Conservation (phyloP, 2,797 vertebrate species). For the Onychomys leucogaster region DNA sequence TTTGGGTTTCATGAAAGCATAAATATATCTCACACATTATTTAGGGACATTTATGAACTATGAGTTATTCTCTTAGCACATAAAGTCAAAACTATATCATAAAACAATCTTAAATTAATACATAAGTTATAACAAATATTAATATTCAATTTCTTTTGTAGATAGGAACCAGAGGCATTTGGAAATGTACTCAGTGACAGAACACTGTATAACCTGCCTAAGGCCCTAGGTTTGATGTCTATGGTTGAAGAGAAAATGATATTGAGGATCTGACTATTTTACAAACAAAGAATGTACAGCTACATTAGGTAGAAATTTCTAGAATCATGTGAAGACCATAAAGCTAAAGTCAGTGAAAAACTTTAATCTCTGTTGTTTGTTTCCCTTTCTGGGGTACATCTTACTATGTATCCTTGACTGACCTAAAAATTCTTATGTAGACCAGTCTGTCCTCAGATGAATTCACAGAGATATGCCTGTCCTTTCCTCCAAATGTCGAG, state of each 20-base stretch:
- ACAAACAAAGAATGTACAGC: neutral
- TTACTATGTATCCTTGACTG: neutral
- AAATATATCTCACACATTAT: constrained; percentile 55
- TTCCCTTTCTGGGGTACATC: neutral
- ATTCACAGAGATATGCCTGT: neutral
- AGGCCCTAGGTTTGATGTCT: neutral
- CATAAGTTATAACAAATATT: constrained; percentile 38
- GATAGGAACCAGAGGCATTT: neutral
- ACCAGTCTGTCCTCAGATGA: neutral
- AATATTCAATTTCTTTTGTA: constrained; percentile 49
- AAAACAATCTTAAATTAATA: constrained; percentile 54
- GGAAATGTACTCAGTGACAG: neutral
- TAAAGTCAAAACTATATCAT: constrained; percentile 43
- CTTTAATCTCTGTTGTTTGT: neutral
- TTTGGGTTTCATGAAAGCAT: constrained; percentile 55
- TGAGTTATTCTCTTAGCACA: neutral
- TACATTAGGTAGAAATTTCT: neutral
- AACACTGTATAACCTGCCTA: neutral
- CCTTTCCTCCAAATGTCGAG: neutral
- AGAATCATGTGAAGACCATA: neutral
- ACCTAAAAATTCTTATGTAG: too few relatives aligned
- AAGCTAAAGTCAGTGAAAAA: neutral
- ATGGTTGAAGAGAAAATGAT: too few relatives aligned
- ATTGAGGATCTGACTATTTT: neutral
- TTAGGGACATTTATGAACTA: constrained; percentile 37